A percentile compares a stretch with the other conserved stretches of the same genome.
Evolutionary conservation across 2,888 invertebrate genomes (phyloP).

Genomic region (Himalopsyche kuldschensis): DNA sequence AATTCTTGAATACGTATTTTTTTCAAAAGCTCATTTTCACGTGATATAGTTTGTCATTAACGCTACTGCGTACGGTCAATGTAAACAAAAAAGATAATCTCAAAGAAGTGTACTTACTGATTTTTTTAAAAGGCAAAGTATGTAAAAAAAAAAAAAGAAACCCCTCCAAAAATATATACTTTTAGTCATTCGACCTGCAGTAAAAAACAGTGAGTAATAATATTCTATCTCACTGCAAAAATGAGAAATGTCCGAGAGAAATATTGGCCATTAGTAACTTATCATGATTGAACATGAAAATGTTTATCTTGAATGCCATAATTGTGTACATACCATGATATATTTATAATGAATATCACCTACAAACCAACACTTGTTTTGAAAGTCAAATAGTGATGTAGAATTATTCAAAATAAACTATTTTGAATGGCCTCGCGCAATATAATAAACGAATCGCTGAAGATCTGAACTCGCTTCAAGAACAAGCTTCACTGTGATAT

Average conservation of each 20-base stretch:
- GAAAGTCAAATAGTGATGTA: neutral
- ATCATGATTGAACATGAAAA: neutral
- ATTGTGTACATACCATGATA: neutral
- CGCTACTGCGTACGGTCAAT: neutral
- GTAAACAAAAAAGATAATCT: neutral
- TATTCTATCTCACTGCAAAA: neutral
- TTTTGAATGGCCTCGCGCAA: neutral
- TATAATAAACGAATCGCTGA: neutral
- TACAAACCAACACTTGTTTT: neutral
- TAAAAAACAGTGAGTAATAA: too few species aligned
- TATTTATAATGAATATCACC: neutral
- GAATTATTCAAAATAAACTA: neutral
- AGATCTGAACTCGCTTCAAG: neutral
- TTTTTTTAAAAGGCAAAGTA: neutral
- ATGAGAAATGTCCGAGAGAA: neutral
- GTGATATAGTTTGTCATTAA: neutral
- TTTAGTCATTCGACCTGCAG: too few species aligned
- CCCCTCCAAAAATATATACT: too few species aligned
- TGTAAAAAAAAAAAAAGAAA: too few species aligned
- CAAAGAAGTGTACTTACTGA: neutral
- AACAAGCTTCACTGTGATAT: constrained; percentile 37
- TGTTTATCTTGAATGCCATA: neutral
- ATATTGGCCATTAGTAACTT: neutral
- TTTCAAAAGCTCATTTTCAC: neutral
- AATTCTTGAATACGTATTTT: neutral